These are phyloP conservation scores for Eulemur mongoz DNA, from an alignment of 2,797 vertebrate species.

Conservation along the genomic window DNA sequence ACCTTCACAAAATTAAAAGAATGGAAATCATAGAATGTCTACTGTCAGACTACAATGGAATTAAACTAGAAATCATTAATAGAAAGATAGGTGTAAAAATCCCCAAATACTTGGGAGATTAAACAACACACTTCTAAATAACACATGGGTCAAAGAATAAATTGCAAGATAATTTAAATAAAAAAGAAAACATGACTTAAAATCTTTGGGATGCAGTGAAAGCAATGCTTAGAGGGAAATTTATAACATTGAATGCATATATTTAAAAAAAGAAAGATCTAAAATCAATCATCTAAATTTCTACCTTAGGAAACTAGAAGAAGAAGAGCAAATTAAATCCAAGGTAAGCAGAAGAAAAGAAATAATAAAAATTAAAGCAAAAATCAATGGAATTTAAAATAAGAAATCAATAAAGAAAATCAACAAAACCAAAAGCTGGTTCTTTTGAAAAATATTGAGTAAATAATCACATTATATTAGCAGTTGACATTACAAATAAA, in stretches of 20 bases:
- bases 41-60: neutral
- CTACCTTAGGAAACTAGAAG: neutral
- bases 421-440: neutral
- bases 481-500: slow-evolving; percentile 12
- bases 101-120: neutral
- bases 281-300: neutral
- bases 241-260: neutral
- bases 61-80: neutral
- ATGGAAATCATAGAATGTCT: neutral
- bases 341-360: neutral
- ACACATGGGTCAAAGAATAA: neutral
- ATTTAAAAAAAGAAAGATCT: neutral
- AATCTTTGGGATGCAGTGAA: neutral
- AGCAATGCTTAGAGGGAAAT: neutral
- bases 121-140: neutral
- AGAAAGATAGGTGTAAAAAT: neutral
- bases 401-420: neutral
- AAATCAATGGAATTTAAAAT: neutral
- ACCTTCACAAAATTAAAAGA: neutral
- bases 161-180: neutral
- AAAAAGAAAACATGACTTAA: neutral
- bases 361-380: neutral
- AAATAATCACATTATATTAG: slow-evolving; percentile 23
- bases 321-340: neutral
- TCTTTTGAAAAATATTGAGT: neutral